phyloP scores from a whole-genome alignment of 2,888 invertebrate species.

The Ormia ochracea region DNA sequence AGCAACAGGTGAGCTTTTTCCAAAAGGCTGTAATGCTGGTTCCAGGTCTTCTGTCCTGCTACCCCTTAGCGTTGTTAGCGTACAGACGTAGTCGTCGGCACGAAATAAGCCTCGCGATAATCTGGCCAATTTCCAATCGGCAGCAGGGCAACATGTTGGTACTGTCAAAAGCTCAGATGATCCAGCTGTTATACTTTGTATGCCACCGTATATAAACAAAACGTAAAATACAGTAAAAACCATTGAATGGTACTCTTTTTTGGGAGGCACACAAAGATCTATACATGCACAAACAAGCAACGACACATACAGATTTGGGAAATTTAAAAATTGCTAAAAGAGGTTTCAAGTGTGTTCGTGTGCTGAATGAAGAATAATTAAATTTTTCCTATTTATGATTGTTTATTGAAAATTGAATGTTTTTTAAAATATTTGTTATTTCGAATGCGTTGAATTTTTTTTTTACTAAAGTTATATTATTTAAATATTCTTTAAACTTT shows the following conservation, averaged over 20 bases:
- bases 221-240: slow-evolving; percentile 42
- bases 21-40: neutral
- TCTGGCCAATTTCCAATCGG: slow-evolving; percentile 54
- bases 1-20: slow-evolving; percentile 42
- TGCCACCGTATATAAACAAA: slow-evolving; percentile 50
- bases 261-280: neutral
- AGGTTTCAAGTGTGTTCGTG: neutral
- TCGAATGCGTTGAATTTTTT: too few relatives aligned
- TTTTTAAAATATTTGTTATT: too few relatives aligned
- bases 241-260: slow-evolving; percentile 49
- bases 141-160: slow-evolving; percentile 61
- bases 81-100: slow-evolving; percentile 50
- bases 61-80: neutral
- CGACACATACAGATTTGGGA: neutral
- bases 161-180: slow-evolving; percentile 9
- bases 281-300: neutral
- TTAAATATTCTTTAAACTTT: too few relatives aligned
- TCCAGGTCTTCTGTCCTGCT: neutral
- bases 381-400: neutral
- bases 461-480: too few relatives aligned
- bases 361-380: neutral
- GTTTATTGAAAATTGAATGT: neutral
- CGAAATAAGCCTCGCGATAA: slow-evolving; percentile 54
- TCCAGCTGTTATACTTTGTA: slow-evolving; percentile 36
- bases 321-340: neutral